These are phyloP conservation scores for Rhopilema esculentum DNA, from an alignment of 30 jellyfish, hydroid and myxozoan genomes.

Conservation along the genomic window DNA sequence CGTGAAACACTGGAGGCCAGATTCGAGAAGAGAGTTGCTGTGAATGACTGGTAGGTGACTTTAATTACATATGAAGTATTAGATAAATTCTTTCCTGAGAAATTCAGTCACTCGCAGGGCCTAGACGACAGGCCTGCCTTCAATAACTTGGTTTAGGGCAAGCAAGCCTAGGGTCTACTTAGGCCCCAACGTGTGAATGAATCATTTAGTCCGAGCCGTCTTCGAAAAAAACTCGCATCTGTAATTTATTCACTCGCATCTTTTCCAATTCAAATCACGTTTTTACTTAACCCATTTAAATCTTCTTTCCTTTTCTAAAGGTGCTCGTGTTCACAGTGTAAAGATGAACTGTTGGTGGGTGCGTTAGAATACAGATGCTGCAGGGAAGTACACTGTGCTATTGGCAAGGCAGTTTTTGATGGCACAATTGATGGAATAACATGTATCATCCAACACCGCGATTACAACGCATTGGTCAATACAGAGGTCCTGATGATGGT, in stretches of 20 bases:
- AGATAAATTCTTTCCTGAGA: conserved; percentile 10
- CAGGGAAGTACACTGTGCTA: conserved; percentile 29
- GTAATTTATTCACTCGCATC: not conserved
- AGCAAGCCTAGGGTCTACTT: not conserved
- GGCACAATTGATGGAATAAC: conserved; percentile 39
- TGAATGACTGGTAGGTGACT: conserved; percentile 15
- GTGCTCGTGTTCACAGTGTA: conserved; percentile 38
- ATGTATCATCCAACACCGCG: conserved; percentile 26
- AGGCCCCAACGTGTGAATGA: conserved; percentile 4
- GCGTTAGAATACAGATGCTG: conserved; percentile 42
- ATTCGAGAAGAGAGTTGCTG: not conserved
- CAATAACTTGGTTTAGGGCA: not conserved
- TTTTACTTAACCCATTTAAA: not conserved
- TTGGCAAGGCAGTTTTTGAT: conserved; percentile 28
- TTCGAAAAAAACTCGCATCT: not conserved
- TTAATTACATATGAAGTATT: not conserved
- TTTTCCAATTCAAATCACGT: not conserved
- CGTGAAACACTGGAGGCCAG: not conserved
- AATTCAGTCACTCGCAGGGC: conserved; percentile 1
- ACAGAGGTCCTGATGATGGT: conserved; percentile 24
- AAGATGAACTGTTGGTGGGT: conserved; percentile 27
- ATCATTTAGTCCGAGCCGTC: conserved; percentile 4
- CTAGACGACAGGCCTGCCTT: conserved; percentile 2
- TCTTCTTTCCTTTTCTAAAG: not conserved
- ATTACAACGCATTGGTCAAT: not conserved